Conservation (phyloP, 2,888 invertebrate species). For the Graphium colonna region DNA sequence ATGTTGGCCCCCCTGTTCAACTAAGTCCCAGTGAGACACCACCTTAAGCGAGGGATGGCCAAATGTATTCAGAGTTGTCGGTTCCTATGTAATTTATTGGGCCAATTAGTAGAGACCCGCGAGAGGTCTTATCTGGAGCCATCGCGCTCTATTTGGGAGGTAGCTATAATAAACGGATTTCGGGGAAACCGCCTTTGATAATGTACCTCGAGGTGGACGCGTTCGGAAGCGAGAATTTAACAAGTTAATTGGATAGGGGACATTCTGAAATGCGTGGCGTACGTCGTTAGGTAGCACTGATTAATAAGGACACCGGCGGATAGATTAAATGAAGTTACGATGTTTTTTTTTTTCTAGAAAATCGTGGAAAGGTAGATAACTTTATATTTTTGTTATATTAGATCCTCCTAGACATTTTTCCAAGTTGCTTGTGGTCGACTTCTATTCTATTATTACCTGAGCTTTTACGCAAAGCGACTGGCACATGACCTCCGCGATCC, state of each 20-base stretch:
- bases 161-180: conserved; percentile 72
- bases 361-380: no score
- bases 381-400: no score
- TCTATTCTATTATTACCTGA: no score
- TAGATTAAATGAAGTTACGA: conserved; percentile 21
- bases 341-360: no score
- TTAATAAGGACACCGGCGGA: conserved; percentile 52
- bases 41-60: conserved; percentile 51
- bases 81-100: conserved; percentile 71
- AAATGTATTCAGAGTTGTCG: conserved; percentile 57
- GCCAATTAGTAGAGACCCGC: conserved; percentile 75
- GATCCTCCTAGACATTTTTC: no score
- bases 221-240: conserved; percentile 77
- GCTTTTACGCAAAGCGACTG: no score
- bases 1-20: no score
- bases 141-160: conserved; percentile 78
- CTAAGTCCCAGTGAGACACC: conserved; percentile 6
- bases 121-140: conserved; percentile 65
- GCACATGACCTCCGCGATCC: no score
- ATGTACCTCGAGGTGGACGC: conserved; percentile 43
- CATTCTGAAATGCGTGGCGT: conserved; percentile 56
- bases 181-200: conserved; percentile 58
- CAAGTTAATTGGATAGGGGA: conserved; percentile 76
- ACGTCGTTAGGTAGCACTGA: conserved; percentile 54
- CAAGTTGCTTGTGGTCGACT: no score